A percentile compares a stretch with the other conserved stretches of the same genome.
Conservation (phyloP, 2,113 vertebrate species). For the Apodemus sylvaticus region DNA sequence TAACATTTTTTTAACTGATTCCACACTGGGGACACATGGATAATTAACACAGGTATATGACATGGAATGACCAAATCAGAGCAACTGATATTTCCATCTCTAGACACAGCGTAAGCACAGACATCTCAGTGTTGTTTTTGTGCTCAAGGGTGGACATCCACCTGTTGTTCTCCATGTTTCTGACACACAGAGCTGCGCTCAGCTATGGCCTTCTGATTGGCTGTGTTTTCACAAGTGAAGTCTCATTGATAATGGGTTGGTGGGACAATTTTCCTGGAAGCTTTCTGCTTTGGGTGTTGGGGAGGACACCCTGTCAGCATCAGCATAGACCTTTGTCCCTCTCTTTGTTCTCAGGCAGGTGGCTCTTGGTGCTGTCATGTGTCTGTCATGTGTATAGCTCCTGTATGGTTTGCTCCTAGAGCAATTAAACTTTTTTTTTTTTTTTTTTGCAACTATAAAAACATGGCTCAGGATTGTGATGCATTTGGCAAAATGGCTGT, state of each 20-base stretch:
- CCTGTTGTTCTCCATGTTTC: neutral
- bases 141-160: neutral
- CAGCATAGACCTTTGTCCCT: too few species aligned
- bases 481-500: constrained; percentile 55
- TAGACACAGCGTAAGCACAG: neutral
- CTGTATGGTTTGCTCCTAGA: neutral
- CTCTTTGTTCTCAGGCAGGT: neutral
- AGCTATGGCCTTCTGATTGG: neutral
- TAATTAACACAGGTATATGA: neutral
- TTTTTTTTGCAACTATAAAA: constrained; percentile 39
- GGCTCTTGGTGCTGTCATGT: neutral
- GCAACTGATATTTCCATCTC: neutral
- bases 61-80: neutral
- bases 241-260: neutral
- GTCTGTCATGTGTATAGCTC: neutral
- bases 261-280: constrained; percentile 10
- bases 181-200: neutral
- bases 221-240: neutral
- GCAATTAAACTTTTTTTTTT: constrained; percentile 28
- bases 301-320: neutral
- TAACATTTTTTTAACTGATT: neutral
- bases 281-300: neutral
- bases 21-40: neutral
- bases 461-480: constrained; percentile 7
- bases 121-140: constrained; percentile 4